These are phyloP conservation scores for Neoitamus cyanurus DNA, from an alignment of 2,888 invertebrate genomes.

Conservation along the genomic window DNA sequence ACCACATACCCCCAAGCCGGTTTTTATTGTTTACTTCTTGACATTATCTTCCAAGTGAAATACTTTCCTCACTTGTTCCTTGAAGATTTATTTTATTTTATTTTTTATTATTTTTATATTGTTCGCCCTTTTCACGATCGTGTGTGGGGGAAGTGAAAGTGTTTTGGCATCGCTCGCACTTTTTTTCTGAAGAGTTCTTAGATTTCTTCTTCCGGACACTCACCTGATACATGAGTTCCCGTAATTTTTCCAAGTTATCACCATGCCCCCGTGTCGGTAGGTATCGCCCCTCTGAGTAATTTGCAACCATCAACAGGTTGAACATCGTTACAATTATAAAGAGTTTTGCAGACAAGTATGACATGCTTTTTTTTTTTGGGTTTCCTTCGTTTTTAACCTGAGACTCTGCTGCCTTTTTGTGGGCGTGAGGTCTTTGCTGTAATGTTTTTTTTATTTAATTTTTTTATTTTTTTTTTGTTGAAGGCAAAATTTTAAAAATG, in stretches of 20 bases:
- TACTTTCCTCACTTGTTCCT: neutral
- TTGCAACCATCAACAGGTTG: conserved; percentile 56
- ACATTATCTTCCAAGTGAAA: neutral
- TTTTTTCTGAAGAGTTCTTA: neutral
- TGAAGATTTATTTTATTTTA: neutral
- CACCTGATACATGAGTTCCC: conserved; percentile 70
- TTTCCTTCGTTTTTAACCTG: too few species aligned
- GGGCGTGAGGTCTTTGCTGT: too few species aligned
- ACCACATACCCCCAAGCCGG: too few species aligned
- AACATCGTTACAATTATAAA: conserved; percentile 53
- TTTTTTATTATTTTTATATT: too few species aligned
- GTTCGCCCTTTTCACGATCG: neutral
- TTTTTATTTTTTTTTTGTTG: too few species aligned
- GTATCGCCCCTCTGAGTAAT: conserved; percentile 66
- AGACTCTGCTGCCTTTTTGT: too few species aligned
- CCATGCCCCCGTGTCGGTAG: conserved; percentile 67
- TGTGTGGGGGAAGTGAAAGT: conserved; percentile 8
- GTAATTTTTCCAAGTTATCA: conserved; percentile 69
- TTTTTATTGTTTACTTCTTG: too few species aligned
- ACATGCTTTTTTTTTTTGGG: conserved; percentile 57
- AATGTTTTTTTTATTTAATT: too few species aligned
- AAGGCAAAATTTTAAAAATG: too few species aligned
- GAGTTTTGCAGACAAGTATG: conserved; percentile 54
- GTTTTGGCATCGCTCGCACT: neutral
- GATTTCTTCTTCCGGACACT: conserved; percentile 56